Evolutionary conservation across 2,888 invertebrate genomes (phyloP).

Genomic region (Nipponacmea schrenckii): DNA sequence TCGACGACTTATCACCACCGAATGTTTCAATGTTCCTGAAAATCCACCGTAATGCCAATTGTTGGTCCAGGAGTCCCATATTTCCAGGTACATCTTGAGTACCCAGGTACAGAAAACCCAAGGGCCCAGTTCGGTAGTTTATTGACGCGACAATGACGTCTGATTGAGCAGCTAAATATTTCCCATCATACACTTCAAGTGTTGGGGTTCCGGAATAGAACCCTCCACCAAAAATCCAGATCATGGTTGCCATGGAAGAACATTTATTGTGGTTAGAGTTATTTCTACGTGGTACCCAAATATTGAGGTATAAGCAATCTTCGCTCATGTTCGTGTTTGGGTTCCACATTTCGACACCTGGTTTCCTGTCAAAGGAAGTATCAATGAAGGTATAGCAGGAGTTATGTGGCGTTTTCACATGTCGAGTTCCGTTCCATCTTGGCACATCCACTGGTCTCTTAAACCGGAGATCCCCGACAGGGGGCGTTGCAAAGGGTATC

Average conservation of each 20-base stretch:
- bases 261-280: slow-evolving; percentile 14
- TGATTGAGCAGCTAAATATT: slow-evolving; percentile 83
- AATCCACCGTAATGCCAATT: slow-evolving; percentile 91
- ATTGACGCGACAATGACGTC: slow-evolving; percentile 94
- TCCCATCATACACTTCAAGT: slow-evolving; percentile 71
- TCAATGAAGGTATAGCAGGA: slow-evolving; percentile 87
- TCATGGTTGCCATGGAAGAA: slow-evolving; percentile 78
- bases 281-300: slow-evolving; percentile 82
- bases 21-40: slow-evolving; percentile 81
- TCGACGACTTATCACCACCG: slow-evolving; percentile 50
- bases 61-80: slow-evolving; percentile 93
- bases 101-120: slow-evolving; percentile 90
- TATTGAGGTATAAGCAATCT: slow-evolving; percentile 94
- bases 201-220: slow-evolving; percentile 93
- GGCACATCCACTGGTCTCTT: slow-evolving; percentile 86
- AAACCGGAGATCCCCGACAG: slow-evolving; percentile 84
- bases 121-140: slow-evolving; percentile 90
- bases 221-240: slow-evolving; percentile 95
- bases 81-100: slow-evolving; percentile 85
- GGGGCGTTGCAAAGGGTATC: slow-evolving; percentile 91
- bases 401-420: slow-evolving; percentile 84
- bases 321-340: slow-evolving; percentile 93
- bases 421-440: slow-evolving; percentile 86
- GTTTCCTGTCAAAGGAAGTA: slow-evolving; percentile 83
- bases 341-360: slow-evolving; percentile 96